Base-by-base conservation (phyloP, 2,113 vertebrate species). In the Puffinus mauretanicus region DNA sequence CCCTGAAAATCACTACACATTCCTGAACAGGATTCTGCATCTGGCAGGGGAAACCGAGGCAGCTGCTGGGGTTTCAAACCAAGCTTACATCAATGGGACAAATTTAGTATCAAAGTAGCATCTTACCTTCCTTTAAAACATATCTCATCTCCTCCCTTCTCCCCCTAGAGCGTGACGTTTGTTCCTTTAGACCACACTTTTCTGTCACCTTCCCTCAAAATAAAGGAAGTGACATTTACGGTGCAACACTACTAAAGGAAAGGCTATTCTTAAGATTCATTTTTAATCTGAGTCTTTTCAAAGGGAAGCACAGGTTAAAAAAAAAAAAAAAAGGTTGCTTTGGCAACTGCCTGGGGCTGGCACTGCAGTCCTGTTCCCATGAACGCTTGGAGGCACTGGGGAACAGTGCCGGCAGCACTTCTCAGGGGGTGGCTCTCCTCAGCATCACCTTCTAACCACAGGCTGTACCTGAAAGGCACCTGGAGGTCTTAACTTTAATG, bases 241-340 rank as follows among this genome's bases (percentile, higher is more conserved):
- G 75, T 93, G 84, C 79, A 87, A 93, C 85, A 88, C 82, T 42
- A 25, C 58, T 82, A 85, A 87, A 87, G 75, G 42, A 85, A 96
- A 95, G 86, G 91, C 81, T 88, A 57, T 83, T 94, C 84, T 70
- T 75, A 70, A 90, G 89, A 91, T 94, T 86, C 67, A 54, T 73
- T 93, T 94, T 94, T 86, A 95, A 96, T 82, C 87, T 70, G 84
- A 95, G 60, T 51, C 86, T 87, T 95, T 95, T 87, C 86, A 95
- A 96, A 91, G 49, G 62, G 73, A 87, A 89, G 55, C 64, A 86
- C 60, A 49, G 60, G 80, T 92, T 51, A 51, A 42, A 94, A 65
- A 62, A 94, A 86, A 62, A 94, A 86, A 84, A 64, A 62, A 13
- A 0, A 64, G 46, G 94, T 95, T 94, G 86, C 89, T 97, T 90